Conservation (phyloP, 1,140 invertebrate species). For the Nymphalis io region DNA sequence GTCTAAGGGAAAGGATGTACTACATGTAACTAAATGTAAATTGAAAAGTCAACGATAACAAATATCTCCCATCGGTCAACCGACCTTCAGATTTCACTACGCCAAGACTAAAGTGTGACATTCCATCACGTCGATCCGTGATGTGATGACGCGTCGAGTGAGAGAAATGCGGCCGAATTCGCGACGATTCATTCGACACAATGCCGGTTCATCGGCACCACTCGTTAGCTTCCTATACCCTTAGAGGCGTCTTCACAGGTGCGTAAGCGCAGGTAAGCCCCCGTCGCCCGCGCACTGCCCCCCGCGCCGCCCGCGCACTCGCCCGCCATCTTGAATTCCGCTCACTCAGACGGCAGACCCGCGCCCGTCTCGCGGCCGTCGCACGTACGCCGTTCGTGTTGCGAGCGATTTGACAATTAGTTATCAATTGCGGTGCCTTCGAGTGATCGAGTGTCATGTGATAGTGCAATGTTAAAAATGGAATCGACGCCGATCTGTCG, state of each 20-base stretch:
- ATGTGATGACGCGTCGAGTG: conserved; percentile 54
- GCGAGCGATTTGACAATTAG: conserved; percentile 44
- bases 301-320: conserved; percentile 39
- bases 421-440: conserved; percentile 56
- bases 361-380: conserved; percentile 66
- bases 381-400: conserved; percentile 61
- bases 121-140: conserved; percentile 67
- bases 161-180: conserved; percentile 77
- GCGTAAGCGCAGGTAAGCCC: conserved; percentile 73
- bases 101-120: conserved; percentile 62
- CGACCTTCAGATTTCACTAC: conserved; percentile 76
- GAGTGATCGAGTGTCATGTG: conserved; percentile 74
- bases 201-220: conserved; percentile 76
- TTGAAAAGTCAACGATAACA: conserved; percentile 39
- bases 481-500: conserved; percentile 95
- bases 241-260: conserved; percentile 72
- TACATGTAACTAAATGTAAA: too few species aligned
- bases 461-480: conserved; percentile 75
- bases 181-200: conserved; percentile 76
- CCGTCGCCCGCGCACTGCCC: conserved; percentile 29
- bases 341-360: conserved; percentile 76
- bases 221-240: conserved; percentile 44
- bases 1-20: too few species aligned
- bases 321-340: conserved; percentile 78
- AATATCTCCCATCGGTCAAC: conserved; percentile 46